Percentiles rank a stretch among this genome's conserved stretches.
These are phyloP conservation scores for Graptemys geographica DNA, from an alignment of 2,797 vertebrate species.

Conservation along the genomic window DNA sequence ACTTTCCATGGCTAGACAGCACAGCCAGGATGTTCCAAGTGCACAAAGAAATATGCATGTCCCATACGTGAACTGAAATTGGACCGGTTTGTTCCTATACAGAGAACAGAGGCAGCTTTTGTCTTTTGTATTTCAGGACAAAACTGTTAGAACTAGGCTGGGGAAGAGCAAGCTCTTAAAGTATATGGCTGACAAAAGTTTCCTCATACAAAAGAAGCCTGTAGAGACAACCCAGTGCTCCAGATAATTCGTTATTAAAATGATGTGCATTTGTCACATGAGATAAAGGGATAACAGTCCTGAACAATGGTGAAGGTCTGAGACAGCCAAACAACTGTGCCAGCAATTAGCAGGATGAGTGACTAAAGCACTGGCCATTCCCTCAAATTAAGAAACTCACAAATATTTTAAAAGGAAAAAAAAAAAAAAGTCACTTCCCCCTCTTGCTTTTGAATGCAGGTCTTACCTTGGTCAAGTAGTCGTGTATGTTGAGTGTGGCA, in stretches of 20 bases:
- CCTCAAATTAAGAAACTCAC: not conserved
- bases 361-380: not conserved
- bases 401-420: not conserved
- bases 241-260: not conserved
- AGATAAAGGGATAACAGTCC: not conserved
- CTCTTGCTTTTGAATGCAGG: fast-evolving
- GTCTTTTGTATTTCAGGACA: not conserved
- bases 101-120: not conserved
- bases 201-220: not conserved
- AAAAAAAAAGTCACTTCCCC: fast-evolving
- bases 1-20: not conserved
- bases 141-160: not conserved
- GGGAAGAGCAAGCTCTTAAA: not conserved
- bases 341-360: not conserved
- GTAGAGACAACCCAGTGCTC: not conserved
- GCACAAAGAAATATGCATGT: not conserved
- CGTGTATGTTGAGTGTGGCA: constrained; percentile 96
- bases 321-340: not conserved
- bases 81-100: not conserved
- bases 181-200: not conserved
- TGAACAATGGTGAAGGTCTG: fast-evolving
- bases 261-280: fast-evolving
- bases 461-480: constrained; percentile 96
- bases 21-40: not conserved
- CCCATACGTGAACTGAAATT: not conserved